These are phyloP conservation scores for Cryptus viduatorius DNA, from an alignment of 2,888 invertebrate genomes.

Conservation along the genomic window DNA sequence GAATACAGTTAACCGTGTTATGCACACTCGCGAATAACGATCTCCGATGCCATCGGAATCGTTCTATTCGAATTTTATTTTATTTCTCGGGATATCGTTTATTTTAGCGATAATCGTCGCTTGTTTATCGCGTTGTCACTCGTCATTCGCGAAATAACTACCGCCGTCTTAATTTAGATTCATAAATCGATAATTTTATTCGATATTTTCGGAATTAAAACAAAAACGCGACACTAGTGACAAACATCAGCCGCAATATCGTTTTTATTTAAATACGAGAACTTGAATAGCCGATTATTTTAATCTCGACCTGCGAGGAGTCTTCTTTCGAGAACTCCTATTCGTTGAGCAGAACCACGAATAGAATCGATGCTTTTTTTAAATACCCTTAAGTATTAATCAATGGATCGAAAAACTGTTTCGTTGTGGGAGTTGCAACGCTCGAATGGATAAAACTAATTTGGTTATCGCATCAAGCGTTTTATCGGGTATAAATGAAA, in stretches of 20 bases:
- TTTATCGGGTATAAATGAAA: slow-evolving; percentile 25
- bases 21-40: slow-evolving; percentile 72
- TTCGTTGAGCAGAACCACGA: neutral
- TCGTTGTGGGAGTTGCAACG: neutral
- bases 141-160: too few species aligned
- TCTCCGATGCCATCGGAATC: neutral
- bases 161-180: too few species aligned
- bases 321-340: neutral
- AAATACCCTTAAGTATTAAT: neutral
- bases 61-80: neutral
- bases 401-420: neutral
- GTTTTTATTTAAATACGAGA: too few species aligned
- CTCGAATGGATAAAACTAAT: slow-evolving; percentile 41
- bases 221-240: too few species aligned
- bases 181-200: too few species aligned
- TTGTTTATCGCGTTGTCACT: neutral
- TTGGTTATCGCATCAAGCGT: slow-evolving; percentile 42
- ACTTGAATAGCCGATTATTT: neutral
- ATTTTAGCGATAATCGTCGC: neutral
- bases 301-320: neutral
- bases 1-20: slow-evolving; percentile 74
- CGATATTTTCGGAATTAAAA: too few species aligned
- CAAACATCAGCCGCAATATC: too few species aligned
- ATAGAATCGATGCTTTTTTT: neutral
- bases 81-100: neutral